Base-by-base conservation (phyloP, 2,888 invertebrate species). In the Gandaritis pyraliata region DNA sequence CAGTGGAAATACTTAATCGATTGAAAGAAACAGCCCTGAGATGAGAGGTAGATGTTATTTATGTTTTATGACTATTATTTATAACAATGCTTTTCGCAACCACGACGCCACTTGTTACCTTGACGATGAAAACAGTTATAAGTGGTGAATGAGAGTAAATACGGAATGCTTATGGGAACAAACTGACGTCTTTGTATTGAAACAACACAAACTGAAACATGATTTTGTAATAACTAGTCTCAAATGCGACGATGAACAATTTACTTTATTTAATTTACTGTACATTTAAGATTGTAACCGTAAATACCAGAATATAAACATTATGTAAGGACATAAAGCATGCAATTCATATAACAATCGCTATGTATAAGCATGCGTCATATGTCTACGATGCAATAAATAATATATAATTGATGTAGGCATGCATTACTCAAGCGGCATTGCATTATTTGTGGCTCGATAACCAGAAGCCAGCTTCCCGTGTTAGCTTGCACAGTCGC, bases 1-100 rank as follows among this genome's bases (percentile, higher is more conserved):
- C 39, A 54, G 56, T 59, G 47, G 48, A 29, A 13, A 46, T 29
- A 62, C 53, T 29, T 29, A 29, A 29, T 62, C 62, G 62, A 70
- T 69, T 72, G 71, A 63, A 72, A 65, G 64, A 57, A 59, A 43
- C 16, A 43, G 58, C 65, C 76, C 60, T 68, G 72, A 81, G 76
- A 86, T 88, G 88, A 84, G 70, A 88, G 88, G 87, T 89, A 90
- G 89, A 90, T 89, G 88, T 89, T 88, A 88, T 83, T 53, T 71
- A 81, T 83, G 78, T 73, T 39, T 15, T 36, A 61, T 65, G 64
- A 66, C 23, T 58, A 48, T 59, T 36, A 29, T 46, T 16, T 58
- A 29, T 46, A 18, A 61, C 58, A 59, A 61, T 48, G 49, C 49
- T 63, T 65, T 52, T 38, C 52, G 61, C 57, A 48, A 38, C 54